A percentile compares a stretch with the other conserved stretches of the same genome.
These are phyloP conservation scores for Antigone vipio DNA, from an alignment of 2,113 vertebrate species.

Conservation along the genomic window DNA sequence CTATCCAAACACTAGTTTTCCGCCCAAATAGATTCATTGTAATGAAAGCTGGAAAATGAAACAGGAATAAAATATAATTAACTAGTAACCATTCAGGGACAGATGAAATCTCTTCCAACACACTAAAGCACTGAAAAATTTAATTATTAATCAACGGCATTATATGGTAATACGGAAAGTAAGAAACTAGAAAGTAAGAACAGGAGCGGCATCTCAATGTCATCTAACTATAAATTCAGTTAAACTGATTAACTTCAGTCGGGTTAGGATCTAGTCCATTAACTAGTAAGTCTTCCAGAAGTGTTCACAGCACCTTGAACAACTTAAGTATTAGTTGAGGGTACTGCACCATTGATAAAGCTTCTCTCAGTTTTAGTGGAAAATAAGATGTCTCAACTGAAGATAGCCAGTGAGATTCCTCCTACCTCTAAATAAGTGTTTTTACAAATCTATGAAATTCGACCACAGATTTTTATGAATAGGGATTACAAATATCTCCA, in stretches of 20 bases:
- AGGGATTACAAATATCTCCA: neutral
- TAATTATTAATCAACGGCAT: neutral
- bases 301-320: neutral
- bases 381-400: neutral
- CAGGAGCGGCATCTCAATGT: neutral
- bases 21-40: conserved; percentile 89
- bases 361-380: neutral
- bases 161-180: neutral
- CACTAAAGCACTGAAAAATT: conserved; percentile 4
- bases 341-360: neutral
- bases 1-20: conserved; percentile 88
- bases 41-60: conserved; percentile 84
- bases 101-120: neutral
- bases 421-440: neutral
- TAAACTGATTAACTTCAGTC: neutral
- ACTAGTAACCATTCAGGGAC: neutral
- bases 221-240: neutral
- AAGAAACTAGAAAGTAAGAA: neutral
- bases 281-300: neutral
- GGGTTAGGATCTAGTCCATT: neutral
- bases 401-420: neutral
- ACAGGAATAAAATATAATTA: conserved; percentile 31
- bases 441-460: neutral
- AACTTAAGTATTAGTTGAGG: neutral
- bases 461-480: neutral